Conservation (phyloP, 2,888 invertebrate genomes). For the Acanthacorydalis orientalis region DNA sequence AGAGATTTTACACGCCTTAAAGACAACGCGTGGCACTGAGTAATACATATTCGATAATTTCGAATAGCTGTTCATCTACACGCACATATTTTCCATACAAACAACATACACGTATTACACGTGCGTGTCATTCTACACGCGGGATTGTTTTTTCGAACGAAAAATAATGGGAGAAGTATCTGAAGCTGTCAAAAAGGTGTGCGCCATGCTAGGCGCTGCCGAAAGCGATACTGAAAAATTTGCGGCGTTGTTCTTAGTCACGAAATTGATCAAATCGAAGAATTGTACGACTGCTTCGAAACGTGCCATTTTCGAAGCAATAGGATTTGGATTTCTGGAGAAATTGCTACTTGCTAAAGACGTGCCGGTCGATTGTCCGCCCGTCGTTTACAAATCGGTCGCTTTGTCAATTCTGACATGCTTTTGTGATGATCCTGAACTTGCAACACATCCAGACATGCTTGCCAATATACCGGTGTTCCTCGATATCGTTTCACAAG, state of each 20-base stretch:
- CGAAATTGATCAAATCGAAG: conserved; percentile 71
- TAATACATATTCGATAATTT: no score
- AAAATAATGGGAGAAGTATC: conserved; percentile 34
- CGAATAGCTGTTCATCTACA: no score
- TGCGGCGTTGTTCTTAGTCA: conserved; percentile 81
- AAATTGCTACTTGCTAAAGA: conserved; percentile 58
- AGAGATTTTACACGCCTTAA: no score
- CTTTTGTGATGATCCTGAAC: conserved; percentile 65
- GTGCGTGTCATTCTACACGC: no score
- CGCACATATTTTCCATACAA: no score
- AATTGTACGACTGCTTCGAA: conserved; percentile 60
- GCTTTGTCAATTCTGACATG: conserved; percentile 75
- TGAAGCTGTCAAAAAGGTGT: conserved; percentile 72
- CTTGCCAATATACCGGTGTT: conserved; percentile 67
- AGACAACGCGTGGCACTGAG: no score
- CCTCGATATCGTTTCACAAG: conserved; percentile 66
- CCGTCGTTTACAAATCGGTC: conserved; percentile 78
- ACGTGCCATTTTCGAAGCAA: conserved; percentile 70
- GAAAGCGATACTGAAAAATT: conserved; percentile 81
- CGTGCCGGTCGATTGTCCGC: conserved; percentile 75
- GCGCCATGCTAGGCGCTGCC: conserved; percentile 59
- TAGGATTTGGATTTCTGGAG: conserved; percentile 74
- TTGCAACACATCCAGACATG: conserved; percentile 71
- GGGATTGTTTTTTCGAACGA: no score
- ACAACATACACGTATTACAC: no score